Base-by-base conservation (phyloP, 2,113 vertebrate species). In the Ceyx cyanopectus region DNA sequence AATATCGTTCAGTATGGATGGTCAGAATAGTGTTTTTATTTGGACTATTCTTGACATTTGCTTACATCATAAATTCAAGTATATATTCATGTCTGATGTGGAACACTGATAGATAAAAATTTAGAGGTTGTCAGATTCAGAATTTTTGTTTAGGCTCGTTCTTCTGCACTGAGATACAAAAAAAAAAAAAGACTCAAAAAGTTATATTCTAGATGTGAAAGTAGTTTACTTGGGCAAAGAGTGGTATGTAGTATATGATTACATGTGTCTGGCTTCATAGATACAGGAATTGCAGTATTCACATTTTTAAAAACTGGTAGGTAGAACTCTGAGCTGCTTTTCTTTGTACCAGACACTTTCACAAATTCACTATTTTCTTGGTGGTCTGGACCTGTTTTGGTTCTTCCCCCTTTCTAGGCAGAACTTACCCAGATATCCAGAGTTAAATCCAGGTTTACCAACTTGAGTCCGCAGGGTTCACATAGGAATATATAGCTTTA, bases 231-330 rank as follows among this genome's bases (percentile, higher is more conserved):
- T 27, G 2, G 5, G 22, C 26, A 40, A 6, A 79, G 3, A 46
- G 10, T 32, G 9, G 3, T 37, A 81, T 48, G 16, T 68, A 76
- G 6, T 23, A 8, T 15, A 6, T 17, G 13, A 24, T 75, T 46
- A 23, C 8, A 37, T 18, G 9, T 40, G 10, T 27, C 24, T 1
- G 2, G 4, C 11, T 82, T 72, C 17, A 78, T 14, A 58, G 41
- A 30, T 23, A 84, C 56, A 67, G 6, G 3, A 2, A 61, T 24
- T 91, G 45, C 9, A 83, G 41, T 41, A 60, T 27, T 54, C 2
- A 24, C 1, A 7, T 56, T 63, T 63, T 13, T 1, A 43, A 83
- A 89, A 61, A 5, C 22, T 24, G 2, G 0, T 46, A n/a, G 9
- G 4, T 70, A 53, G 15, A 51, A 57, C 20, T 40, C 51, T 75